Evolutionary conservation across 2,113 vertebrate species (phyloP).

Genomic region (Alligator sinensis): DNA sequence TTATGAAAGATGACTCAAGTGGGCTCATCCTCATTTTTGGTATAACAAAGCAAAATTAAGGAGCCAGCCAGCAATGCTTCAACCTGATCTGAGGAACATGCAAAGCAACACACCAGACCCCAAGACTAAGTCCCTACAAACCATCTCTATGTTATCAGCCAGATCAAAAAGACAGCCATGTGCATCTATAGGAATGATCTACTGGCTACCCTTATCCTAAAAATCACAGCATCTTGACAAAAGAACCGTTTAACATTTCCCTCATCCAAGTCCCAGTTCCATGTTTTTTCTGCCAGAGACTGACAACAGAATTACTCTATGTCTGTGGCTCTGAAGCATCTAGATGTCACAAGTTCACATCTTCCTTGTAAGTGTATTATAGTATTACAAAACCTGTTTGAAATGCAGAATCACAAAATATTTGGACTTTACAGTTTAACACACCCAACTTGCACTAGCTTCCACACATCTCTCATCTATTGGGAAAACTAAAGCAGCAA

Average conservation of each 20-base stretch:
- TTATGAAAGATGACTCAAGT: background rate
- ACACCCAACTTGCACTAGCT: background rate
- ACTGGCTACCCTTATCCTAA: background rate
- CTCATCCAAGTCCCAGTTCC: background rate
- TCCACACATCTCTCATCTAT: background rate
- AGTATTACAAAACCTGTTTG: background rate
- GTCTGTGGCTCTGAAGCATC: background rate
- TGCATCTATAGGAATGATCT: background rate
- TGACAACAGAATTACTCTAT: too few species aligned
- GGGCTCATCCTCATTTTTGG: slow-evolving; percentile 6
- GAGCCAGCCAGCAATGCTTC: accelerated
- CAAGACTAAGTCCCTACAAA: background rate
- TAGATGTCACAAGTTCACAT: background rate
- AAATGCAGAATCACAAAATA: background rate
- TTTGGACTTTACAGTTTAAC: background rate
- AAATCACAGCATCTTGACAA: background rate
- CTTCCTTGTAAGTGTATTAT: background rate
- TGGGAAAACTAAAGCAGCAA: background rate
- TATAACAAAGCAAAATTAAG: background rate
- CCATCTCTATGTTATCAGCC: background rate
- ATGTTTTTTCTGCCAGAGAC: too few species aligned
- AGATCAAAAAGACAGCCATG: background rate
- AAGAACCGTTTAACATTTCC: background rate
- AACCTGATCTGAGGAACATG: background rate
- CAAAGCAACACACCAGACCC: background rate